These are phyloP conservation scores for Bicyclus anynana DNA, from an alignment of 1,140 invertebrate species.

Conservation along the genomic window DNA sequence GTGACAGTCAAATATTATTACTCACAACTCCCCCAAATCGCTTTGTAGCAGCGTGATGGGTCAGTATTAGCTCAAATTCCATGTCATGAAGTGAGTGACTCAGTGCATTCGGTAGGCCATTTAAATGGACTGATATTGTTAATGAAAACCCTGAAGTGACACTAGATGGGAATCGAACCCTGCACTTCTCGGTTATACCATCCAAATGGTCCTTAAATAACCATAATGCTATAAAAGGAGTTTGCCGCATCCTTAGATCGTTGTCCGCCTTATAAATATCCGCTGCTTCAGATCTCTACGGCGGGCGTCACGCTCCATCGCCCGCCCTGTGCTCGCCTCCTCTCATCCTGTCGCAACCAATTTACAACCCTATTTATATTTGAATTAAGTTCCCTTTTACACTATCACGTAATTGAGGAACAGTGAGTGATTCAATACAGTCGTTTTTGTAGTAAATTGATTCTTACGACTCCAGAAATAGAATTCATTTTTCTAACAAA, in stretches of 20 bases:
- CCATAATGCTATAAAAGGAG: constrained; percentile 12
- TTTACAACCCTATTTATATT: background rate
- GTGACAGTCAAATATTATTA: no score
- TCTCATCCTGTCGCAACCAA: constrained; percentile 19
- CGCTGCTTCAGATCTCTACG: constrained; percentile 47
- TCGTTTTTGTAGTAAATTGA: background rate
- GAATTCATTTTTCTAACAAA: background rate
- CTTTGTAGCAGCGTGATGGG: no score
- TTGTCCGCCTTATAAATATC: constrained; percentile 50
- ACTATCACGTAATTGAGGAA: background rate
- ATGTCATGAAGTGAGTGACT: no score
- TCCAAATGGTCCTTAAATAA: no score
- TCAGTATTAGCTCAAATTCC: no score
- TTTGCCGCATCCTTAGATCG: constrained; percentile 8
- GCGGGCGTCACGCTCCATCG: constrained; percentile 58
- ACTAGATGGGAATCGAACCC: no score
- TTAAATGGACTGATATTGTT: no score
- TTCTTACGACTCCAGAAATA: background rate
- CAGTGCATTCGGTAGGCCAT: no score
- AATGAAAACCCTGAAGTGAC: no score
- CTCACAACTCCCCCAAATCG: no score
- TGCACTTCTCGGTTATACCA: no score
- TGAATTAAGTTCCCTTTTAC: background rate
- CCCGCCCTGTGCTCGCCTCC: constrained; percentile 42
- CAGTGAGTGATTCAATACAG: background rate